Percentiles rank a stretch among this genome's conserved stretches.
Evolutionary conservation across 1,140 invertebrate genomes (phyloP).

Genomic region (Adelges cooleyi): DNA sequence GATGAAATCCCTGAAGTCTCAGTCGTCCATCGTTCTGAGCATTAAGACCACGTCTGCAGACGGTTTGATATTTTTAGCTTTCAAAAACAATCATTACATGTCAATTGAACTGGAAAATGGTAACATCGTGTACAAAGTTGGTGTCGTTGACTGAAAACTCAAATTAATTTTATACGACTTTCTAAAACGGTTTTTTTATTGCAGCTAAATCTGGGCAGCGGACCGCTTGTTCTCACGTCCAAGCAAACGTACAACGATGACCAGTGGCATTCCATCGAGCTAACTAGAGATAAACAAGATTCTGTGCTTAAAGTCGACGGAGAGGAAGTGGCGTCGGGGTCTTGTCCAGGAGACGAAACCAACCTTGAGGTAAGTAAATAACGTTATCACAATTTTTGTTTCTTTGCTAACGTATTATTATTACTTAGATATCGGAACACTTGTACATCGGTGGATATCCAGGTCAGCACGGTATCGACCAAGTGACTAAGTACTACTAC

Average conservation of each 20-base stretch:
- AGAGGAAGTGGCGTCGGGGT: slow-evolving; percentile 38
- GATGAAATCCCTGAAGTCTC: slow-evolving; percentile 42
- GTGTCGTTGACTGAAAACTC: neutral
- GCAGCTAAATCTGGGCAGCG: slow-evolving; percentile 56
- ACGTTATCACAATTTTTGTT: neutral
- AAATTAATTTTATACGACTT: neutral
- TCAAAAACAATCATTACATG: slow-evolving; percentile 60
- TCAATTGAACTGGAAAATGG: slow-evolving; percentile 74
- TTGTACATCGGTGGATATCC: slow-evolving; percentile 86
- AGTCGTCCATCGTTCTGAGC: slow-evolving; percentile 52
- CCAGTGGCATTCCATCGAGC: slow-evolving; percentile 66
- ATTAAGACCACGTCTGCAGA: slow-evolving; percentile 80
- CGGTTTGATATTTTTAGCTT: slow-evolving; percentile 78
- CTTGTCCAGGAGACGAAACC: slow-evolving; percentile 34
- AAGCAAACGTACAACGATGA: slow-evolving; percentile 63
- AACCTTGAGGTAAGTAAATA: slow-evolving; percentile 29
- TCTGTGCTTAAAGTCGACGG: slow-evolving; percentile 60
- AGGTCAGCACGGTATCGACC: slow-evolving; percentile 48
- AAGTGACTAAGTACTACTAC: slow-evolving; percentile 63
- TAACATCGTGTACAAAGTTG: slow-evolving; percentile 54
- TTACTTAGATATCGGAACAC: slow-evolving; percentile 43
- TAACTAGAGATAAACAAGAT: slow-evolving; percentile 49
- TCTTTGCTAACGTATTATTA: neutral
- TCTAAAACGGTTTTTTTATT: slow-evolving; percentile 30
- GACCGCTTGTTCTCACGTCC: slow-evolving; percentile 46